Evolutionary conservation across 2,888 invertebrate species (phyloP), one percentile per base, ranked within the genome.

Genomic region (Drosophila mercatorum): DNA sequence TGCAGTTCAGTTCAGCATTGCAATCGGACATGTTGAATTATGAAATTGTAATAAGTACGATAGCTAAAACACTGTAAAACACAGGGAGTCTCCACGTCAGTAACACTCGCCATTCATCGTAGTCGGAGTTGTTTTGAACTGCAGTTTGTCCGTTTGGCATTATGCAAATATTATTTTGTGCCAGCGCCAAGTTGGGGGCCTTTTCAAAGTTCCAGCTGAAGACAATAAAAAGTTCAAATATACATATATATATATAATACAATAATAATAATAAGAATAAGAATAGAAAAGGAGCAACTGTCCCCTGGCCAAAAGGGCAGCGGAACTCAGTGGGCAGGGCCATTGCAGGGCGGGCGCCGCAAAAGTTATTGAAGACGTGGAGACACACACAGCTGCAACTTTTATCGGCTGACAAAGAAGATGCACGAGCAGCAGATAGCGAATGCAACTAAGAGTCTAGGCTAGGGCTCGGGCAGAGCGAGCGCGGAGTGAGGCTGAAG

Each of bases 81-180:
- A 2, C 12, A 49, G 59, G 59, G 59, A 40, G 22, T 14, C 49
- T 31, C 6, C 14, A 0, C 3, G 17, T 12, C 5, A 5, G 28
- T 5, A 5, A 1, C 40, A 31, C 4, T 22, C 1, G 6, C 2
- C 2, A 22, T 40, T 12, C 7, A 28, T 8, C 5, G 5, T 2
- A 6, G 31, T 40, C 10, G 14, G 10, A 40, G 28, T 59, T 59
- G 59, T 38, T 56, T 41, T 49, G 68, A 59, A 63, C 76, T 85
- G 69, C 86, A 74, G 78, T 72, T 72, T 81, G 81, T 87, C 87
- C 67, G 75, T 78, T 81, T 76, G 68, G 68, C 72, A 81, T 87
- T 89, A 89, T 89, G 84, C 82, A 84, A 89, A 84, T 89, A 78
- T 87, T 84, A 81, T 89, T 89, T 87, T 55, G 74, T 75, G 72